These are phyloP conservation scores for Alouatta palliata DNA, from an alignment of 2,113 vertebrate genomes.

Conservation along the genomic window DNA sequence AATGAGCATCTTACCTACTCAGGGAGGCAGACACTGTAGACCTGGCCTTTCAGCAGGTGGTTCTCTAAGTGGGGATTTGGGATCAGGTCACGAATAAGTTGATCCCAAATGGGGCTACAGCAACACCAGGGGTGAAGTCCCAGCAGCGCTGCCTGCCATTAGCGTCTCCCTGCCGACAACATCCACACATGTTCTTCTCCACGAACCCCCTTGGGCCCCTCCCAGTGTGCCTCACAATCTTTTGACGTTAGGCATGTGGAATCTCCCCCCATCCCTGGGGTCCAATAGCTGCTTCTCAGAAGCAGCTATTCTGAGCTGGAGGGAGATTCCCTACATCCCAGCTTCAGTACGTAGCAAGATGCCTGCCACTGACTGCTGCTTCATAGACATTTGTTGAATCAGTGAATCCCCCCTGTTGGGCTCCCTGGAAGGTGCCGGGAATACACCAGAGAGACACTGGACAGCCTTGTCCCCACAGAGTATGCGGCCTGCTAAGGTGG, in stretches of 20 bases:
- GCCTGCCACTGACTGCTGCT: background rate
- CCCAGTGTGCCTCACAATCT: background rate
- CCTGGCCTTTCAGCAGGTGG: background rate
- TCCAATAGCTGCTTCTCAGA: background rate
- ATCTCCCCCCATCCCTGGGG: background rate
- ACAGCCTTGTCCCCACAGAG: background rate
- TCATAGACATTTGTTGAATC: background rate
- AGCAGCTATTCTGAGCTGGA: background rate
- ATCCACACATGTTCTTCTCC: background rate
- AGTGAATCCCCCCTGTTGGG: background rate
- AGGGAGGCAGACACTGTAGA: background rate
- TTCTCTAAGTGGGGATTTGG: background rate
- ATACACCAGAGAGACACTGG: accelerated
- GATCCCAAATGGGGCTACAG: background rate
- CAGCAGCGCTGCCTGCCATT: too few species aligned
- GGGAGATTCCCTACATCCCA: background rate
- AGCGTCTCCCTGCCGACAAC: background rate
- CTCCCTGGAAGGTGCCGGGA: background rate
- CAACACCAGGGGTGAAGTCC: background rate
- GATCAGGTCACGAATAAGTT: background rate
- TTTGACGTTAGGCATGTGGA: background rate
- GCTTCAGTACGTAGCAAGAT: background rate
- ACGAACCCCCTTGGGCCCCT: too few species aligned
- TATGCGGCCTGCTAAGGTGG: accelerated
- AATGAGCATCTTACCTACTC: too few species aligned